Conservation (phyloP, 2,113 vertebrate genomes). For the Oceanodroma tethys region DNA sequence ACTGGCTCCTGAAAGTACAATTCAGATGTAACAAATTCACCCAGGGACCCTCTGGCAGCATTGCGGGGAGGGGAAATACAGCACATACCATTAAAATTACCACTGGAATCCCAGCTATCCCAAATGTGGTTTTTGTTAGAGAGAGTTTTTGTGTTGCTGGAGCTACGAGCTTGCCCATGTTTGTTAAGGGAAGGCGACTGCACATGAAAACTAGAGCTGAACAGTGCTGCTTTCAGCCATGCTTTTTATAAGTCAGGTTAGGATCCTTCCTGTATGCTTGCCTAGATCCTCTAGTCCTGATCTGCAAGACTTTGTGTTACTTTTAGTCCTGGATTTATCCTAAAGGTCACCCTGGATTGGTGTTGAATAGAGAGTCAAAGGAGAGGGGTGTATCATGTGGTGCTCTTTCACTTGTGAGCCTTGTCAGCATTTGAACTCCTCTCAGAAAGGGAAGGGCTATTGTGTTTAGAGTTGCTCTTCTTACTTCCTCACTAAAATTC, state of each 20-base stretch:
- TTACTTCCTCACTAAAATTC: neutral
- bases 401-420: neutral
- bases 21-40: neutral
- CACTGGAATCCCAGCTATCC: conserved; percentile 20
- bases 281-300: neutral
- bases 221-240: neutral
- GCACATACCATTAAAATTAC: neutral
- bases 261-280: neutral
- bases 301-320: neutral
- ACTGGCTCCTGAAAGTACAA: neutral
- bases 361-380: neutral
- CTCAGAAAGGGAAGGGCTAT: neutral
- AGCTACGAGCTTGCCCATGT: neutral
- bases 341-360: neutral
- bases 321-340: neutral
- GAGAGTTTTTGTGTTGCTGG: neutral
- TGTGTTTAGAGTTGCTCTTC: neutral
- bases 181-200: neutral
- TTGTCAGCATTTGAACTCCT: neutral
- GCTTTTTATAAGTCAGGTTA: neutral
- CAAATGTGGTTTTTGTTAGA: neutral
- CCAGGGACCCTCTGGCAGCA: neutral
- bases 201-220: neutral
- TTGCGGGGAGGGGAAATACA: neutral
- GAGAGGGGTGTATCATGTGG: neutral